phyloP scores from a whole-genome alignment of 2,113 vertebrate species.

The Pomatostomus ruficeps region DNA sequence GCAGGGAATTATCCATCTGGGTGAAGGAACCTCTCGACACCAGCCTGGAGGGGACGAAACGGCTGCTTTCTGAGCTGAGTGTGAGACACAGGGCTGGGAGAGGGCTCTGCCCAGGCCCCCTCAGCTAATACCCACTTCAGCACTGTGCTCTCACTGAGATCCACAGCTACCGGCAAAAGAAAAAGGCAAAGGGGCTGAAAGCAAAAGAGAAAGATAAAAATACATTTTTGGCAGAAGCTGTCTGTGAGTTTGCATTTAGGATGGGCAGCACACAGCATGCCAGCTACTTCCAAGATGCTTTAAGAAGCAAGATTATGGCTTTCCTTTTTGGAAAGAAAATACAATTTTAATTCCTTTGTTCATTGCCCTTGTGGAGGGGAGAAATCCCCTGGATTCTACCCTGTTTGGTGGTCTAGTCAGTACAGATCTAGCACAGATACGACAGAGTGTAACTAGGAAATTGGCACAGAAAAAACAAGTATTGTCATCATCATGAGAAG shows the following conservation, averaged over 20 bases:
- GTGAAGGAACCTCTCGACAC: neutral
- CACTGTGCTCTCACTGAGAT: constrained; percentile 5
- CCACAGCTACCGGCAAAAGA: constrained; percentile 28
- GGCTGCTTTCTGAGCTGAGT: neutral
- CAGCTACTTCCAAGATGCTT: neutral
- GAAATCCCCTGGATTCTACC: neutral
- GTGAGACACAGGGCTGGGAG: neutral
- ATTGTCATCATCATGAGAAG: neutral
- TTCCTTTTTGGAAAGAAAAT: neutral
- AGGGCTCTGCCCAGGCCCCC: neutral
- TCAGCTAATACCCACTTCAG: neutral
- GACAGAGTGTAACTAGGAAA: neutral
- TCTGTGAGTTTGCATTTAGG: neutral
- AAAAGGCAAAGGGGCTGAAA: constrained; percentile 29
- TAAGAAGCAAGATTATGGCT: neutral
- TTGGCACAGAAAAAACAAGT: neutral
- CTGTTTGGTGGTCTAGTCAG: neutral
- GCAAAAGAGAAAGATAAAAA: constrained; percentile 47
- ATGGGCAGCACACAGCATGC: neutral
- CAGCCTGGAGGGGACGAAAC: neutral
- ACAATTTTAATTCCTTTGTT: neutral
- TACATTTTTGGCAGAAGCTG: neutral
- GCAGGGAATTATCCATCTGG: neutral
- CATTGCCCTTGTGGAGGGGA: neutral
- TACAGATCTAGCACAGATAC: neutral